These are phyloP conservation scores for Lasioglossum marginatum DNA, from an alignment of 2,888 invertebrate genomes.

Conservation along the genomic window DNA sequence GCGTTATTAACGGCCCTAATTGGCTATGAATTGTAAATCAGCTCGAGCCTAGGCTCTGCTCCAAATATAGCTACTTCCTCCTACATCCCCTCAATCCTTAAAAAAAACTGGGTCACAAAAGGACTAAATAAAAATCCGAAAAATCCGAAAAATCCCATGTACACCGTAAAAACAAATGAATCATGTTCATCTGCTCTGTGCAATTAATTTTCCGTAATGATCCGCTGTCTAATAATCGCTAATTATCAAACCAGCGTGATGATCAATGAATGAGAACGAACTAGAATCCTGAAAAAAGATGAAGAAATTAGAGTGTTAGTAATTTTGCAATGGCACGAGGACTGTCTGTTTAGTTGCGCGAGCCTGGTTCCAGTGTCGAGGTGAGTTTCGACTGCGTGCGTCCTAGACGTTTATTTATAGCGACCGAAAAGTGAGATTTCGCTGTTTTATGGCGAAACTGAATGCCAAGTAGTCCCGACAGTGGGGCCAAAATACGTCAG, in stretches of 20 bases:
- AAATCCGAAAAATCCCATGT: not conserved
- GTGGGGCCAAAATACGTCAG: slow-evolving; percentile 34
- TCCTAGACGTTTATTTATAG: slow-evolving; percentile 9
- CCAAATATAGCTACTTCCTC: not conserved
- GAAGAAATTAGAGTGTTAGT: too few species aligned
- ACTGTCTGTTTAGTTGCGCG: not conserved
- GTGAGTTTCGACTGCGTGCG: not conserved
- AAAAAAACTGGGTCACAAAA: not conserved
- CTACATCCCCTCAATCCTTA: not conserved
- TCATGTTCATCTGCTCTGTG: too few species aligned
- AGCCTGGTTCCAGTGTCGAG: not conserved
- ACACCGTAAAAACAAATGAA: not conserved
- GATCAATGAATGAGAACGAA: too few species aligned
- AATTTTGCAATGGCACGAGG: not conserved
- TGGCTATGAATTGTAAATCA: not conserved
- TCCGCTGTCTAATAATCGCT: too few species aligned
- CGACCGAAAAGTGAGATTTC: slow-evolving; percentile 3
- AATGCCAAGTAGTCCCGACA: slow-evolving; percentile 7
- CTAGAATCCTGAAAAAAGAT: too few species aligned
- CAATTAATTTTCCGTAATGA: too few species aligned
- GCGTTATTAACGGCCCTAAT: not conserved
- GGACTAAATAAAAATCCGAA: not conserved
- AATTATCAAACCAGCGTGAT: too few species aligned
- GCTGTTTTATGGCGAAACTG: slow-evolving; percentile 15
- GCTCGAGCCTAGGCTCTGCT: not conserved